Base-by-base conservation (phyloP, 2,797 vertebrate species). In the Masticophis lateralis region DNA sequence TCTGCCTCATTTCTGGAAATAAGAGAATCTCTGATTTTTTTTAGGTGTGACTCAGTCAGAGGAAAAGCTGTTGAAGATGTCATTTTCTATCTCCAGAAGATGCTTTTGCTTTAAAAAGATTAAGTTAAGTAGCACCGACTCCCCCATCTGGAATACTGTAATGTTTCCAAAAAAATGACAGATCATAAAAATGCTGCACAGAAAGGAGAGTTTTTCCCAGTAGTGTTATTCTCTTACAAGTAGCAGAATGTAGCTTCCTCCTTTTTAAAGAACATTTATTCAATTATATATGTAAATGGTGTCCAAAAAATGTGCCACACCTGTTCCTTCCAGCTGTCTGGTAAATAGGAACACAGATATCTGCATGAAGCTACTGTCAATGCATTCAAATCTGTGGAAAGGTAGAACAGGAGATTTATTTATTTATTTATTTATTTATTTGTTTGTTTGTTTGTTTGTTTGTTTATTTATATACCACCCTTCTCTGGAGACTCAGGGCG, bases 211-310 rank as follows among this genome's bases (percentile, higher is more conserved):
- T 96, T 96, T 95, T 86, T 86, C 90, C 89, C 90, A 95, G 88
- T 86, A 94, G 95, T 89, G 94, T 90, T n/a, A n/a, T 92, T 96
- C 95, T 96, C 89, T 94, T 92, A 95, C 94, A 92, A 37, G 59
- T 53, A 90, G 5, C 32, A 95, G 94, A 88, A 90, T 89, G 92
- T 94, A 55, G 88, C 57, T 95, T 97, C 92, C 87, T 94, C 95
- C 93, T 95, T 86, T 93, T 94, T 94, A 32, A 95, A 96, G 93
- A 91, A 94, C 92, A 95, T 95, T 97, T 97, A 96, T 96, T 97
- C 96, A 97, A 93, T 96, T 97, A 96, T 91, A 96, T 95, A 97
- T 94, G 94, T 97, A 98, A 98, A 97, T 96, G 94, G 93, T 93
- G 89, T 94, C 95, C 94, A 91, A 96, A 97, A 96, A 95, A 92